A percentile compares a stretch with the other conserved stretches of the same genome.
These are phyloP conservation scores for Heliocidaris erythrogramma DNA, from an alignment of 35 echinoderm and acorn worm species.

Conservation along the genomic window DNA sequence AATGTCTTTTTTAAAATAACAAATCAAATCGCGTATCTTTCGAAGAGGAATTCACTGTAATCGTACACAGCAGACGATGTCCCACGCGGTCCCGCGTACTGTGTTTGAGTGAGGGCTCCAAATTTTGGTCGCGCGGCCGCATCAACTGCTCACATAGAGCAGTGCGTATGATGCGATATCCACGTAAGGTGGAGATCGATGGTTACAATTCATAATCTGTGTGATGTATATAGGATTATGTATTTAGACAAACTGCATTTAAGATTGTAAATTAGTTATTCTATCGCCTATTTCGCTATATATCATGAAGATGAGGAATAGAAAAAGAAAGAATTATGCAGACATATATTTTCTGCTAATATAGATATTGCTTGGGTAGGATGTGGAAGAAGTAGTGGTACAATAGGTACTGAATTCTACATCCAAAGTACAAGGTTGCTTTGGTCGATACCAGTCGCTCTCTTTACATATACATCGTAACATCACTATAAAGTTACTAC, in stretches of 20 bases:
- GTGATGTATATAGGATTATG: neutral
- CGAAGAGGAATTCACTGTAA: too few species aligned
- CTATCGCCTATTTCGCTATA: neutral
- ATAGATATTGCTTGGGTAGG: conserved; percentile 10
- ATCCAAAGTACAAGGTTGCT: neutral
- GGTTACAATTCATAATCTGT: too few species aligned
- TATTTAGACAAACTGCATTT: neutral
- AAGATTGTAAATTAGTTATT: neutral
- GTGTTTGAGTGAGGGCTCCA: too few species aligned
- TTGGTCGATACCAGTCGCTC: conserved; percentile 7
- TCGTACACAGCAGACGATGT: too few species aligned
- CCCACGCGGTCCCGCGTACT: too few species aligned
- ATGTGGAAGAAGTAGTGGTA: neutral
- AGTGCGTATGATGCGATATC: too few species aligned
- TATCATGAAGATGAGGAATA: too few species aligned
- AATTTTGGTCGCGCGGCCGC: too few species aligned
- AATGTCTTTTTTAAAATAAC: too few species aligned
- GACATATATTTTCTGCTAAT: neutral
- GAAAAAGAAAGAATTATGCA: neutral
- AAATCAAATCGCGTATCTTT: too few species aligned
- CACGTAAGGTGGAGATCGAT: too few species aligned
- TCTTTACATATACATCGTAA: neutral
- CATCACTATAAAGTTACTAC: conserved; percentile 2
- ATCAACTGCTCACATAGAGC: too few species aligned
- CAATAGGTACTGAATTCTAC: neutral